Conservation (phyloP, 2,113 vertebrate species). For the Ramphastos sulfuratus region DNA sequence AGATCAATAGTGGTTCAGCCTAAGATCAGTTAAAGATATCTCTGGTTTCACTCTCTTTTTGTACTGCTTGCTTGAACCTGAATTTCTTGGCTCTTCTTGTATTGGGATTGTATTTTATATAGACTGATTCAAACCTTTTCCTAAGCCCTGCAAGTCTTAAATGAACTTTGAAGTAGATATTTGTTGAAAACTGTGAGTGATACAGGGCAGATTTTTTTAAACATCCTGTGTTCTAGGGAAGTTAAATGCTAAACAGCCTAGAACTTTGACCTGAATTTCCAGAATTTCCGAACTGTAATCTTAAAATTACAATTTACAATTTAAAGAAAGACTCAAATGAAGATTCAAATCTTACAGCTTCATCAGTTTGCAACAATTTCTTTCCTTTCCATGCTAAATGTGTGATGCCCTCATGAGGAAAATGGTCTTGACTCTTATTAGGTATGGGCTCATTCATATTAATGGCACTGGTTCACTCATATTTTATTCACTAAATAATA, state of each 20-base stretch:
- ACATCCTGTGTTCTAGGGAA: not conserved
- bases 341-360: not conserved
- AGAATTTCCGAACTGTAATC: not conserved
- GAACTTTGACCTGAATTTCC: not conserved
- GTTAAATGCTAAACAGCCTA: not conserved
- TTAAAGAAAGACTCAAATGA: not conserved
- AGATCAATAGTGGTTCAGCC: not conserved
- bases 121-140: not conserved
- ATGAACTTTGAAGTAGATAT: not conserved
- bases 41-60: not conserved
- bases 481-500: conserved; percentile 79
- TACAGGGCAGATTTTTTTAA: not conserved
- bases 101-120: not conserved
- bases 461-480: conserved; percentile 67
- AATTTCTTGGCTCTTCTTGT: not conserved
- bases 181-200: not conserved
- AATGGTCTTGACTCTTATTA: conserved; percentile 34
- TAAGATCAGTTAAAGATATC: not conserved
- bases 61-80: not conserved
- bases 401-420: not conserved
- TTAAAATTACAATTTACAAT: not conserved
- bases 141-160: not conserved
- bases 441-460: not conserved
- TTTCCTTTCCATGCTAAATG: not conserved
- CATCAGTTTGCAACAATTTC: not conserved